These are phyloP conservation scores for Parauchenoglanis ngamensis DNA, from an alignment of 2,797 vertebrate genomes.

Conservation along the genomic window DNA sequence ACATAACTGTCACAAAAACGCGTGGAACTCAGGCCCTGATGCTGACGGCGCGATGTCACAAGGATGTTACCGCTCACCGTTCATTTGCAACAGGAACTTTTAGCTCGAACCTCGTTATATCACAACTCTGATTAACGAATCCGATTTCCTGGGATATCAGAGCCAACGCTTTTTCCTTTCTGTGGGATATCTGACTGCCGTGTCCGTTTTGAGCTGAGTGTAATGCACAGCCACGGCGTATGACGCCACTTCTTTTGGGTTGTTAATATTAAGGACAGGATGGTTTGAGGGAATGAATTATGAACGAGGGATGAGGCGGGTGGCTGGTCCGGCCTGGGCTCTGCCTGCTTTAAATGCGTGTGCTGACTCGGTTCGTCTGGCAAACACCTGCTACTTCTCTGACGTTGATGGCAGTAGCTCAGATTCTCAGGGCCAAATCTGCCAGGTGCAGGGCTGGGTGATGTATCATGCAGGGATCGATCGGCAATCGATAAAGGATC, in stretches of 20 bases:
- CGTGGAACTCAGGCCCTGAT: too few relatives aligned
- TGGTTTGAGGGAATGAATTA: conserved; percentile 49
- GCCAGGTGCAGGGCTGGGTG: conserved; percentile 25
- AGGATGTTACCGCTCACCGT: too few relatives aligned
- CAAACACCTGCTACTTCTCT: conserved; percentile 23
- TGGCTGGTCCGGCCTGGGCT: neutral
- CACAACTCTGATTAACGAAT: neutral
- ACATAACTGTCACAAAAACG: too few relatives aligned
- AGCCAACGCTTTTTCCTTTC: neutral
- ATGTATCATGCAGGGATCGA: conserved; percentile 45
- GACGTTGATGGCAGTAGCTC: conserved; percentile 32
- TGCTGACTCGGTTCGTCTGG: conserved; percentile 5
- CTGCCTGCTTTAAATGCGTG: conserved; percentile 67
- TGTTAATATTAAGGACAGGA: conserved; percentile 2
- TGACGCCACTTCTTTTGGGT: neutral
- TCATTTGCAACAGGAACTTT: too few relatives aligned
- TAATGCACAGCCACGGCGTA: neutral
- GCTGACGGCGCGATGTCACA: too few relatives aligned
- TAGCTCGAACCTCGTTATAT: too few relatives aligned
- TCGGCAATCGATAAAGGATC: conserved; percentile 36
- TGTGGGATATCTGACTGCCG: neutral
- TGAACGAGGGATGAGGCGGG: conserved; percentile 35
- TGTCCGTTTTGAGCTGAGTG: neutral
- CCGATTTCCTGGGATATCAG: neutral
- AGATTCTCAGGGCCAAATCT: conserved; percentile 38